phyloP scores from a whole-genome alignment of 2,888 invertebrate species.

The Drosophila rellima region DNA sequence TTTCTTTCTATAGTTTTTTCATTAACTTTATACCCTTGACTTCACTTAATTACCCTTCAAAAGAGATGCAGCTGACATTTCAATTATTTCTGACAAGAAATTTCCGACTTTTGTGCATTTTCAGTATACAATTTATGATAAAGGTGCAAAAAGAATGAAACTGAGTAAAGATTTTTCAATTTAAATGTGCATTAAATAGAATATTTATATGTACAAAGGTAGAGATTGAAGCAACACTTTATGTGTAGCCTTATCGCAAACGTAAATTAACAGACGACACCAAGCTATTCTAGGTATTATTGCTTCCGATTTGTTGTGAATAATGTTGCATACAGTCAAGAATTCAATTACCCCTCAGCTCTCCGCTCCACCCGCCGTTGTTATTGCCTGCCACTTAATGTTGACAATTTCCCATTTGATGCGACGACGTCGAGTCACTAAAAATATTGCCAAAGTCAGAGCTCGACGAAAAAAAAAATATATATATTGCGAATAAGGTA shows the following conservation, averaged over 20 bases:
- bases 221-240: constrained; percentile 26
- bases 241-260: constrained; percentile 58
- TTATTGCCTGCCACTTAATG: constrained; percentile 76
- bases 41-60: constrained; percentile 19
- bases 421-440: constrained; percentile 48
- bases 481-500: constrained; percentile 48
- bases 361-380: constrained; percentile 16
- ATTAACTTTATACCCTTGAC: background rate
- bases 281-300: constrained; percentile 56
- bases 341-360: constrained; percentile 73
- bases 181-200: constrained; percentile 17
- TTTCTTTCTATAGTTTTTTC: background rate
- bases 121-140: constrained; percentile 25
- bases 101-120: constrained; percentile 47
- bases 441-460: constrained; percentile 70
- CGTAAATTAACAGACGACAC: constrained; percentile 62
- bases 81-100: constrained; percentile 45
- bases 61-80: constrained; percentile 59
- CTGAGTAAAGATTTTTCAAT: constrained; percentile 4
- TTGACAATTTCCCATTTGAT: constrained; percentile 81
- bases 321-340: constrained; percentile 74
- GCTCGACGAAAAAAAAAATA: constrained; percentile 1
- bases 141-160: constrained; percentile 29
- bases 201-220: constrained; percentile 25
- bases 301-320: constrained; percentile 78